Evolutionary conservation across 2,888 invertebrate species (phyloP).

Genomic region (Calameuta idolon): DNA sequence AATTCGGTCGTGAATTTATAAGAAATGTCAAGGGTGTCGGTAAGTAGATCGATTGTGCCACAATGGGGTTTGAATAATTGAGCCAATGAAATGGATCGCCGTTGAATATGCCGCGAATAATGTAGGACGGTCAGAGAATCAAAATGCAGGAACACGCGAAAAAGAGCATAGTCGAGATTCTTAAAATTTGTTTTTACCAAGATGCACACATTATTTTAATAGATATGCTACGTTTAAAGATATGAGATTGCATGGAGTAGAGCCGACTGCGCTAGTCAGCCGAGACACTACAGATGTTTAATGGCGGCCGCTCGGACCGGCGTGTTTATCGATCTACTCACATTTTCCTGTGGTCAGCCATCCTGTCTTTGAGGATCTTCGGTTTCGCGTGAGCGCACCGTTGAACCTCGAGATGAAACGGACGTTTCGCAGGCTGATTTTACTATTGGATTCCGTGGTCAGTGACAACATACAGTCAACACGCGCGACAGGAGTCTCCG

Average conservation of each 20-base stretch:
- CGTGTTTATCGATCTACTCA: slow-evolving; percentile 33
- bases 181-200: not conserved
- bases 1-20: not conserved
- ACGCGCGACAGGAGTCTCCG: not conserved
- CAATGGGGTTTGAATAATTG: too few species aligned
- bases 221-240: not conserved
- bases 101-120: not conserved
- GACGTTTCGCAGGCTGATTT: not conserved
- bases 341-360: slow-evolving; percentile 56
- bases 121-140: not conserved
- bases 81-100: not conserved
- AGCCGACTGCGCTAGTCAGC: not conserved
- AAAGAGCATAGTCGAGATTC: not conserved
- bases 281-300: not conserved
- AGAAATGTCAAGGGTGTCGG: not conserved
- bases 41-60: not conserved
- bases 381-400: not conserved
- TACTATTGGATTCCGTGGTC: not conserved
- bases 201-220: too few species aligned
- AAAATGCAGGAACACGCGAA: not conserved
- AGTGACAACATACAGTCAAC: not conserved
- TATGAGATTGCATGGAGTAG: not conserved
- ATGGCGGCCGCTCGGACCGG: not conserved
- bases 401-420: not conserved
- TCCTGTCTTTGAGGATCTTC: slow-evolving; percentile 19